These are phyloP conservation scores for Cephus rjabovi DNA, from an alignment of 2,888 invertebrate genomes.

Conservation along the genomic window DNA sequence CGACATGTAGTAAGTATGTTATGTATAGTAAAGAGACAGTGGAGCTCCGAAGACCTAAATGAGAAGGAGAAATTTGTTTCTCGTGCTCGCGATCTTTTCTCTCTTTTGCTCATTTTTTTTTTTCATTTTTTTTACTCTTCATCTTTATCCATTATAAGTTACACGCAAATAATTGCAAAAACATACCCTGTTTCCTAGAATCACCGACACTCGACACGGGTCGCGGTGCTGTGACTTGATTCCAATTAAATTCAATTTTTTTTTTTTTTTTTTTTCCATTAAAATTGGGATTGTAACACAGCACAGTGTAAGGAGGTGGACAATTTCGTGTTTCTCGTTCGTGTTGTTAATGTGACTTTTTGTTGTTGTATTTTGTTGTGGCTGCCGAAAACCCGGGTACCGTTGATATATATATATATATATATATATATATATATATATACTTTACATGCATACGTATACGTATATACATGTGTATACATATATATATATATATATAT, in stretches of 20 bases:
- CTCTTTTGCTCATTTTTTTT: no score
- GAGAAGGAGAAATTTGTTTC: slow-evolving; percentile 24
- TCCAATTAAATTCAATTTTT: slow-evolving; percentile 46
- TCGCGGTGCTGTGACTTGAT: slow-evolving; percentile 50
- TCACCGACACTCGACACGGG: slow-evolving; percentile 68
- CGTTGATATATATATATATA: no score
- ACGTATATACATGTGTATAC: no score
- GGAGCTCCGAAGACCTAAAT: slow-evolving; percentile 31
- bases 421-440: no score
- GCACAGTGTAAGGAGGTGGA: slow-evolving; percentile 48
- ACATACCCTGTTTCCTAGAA: slow-evolving; percentile 95
- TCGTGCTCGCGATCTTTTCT: slow-evolving; percentile 23
- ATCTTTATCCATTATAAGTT: slow-evolving; percentile 61
- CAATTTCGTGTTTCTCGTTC: slow-evolving; percentile 22
- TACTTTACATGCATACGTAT: neutral
- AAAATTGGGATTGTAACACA: slow-evolving; percentile 39
- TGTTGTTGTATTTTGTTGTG: neutral
- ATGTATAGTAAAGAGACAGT: slow-evolving; percentile 35
- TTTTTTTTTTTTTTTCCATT: slow-evolving; percentile 37
- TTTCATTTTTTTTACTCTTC: no score
- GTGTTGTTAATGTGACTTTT: slow-evolving; percentile 7
- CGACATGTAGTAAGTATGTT: slow-evolving; percentile 21
- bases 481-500: neutral
- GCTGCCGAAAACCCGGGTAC: neutral
- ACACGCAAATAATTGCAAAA: slow-evolving; percentile 90